Evolutionary conservation across 2,888 invertebrate species (phyloP), one percentile per base, ranked within the genome.

Genomic region (Folsomia manolachei): DNA sequence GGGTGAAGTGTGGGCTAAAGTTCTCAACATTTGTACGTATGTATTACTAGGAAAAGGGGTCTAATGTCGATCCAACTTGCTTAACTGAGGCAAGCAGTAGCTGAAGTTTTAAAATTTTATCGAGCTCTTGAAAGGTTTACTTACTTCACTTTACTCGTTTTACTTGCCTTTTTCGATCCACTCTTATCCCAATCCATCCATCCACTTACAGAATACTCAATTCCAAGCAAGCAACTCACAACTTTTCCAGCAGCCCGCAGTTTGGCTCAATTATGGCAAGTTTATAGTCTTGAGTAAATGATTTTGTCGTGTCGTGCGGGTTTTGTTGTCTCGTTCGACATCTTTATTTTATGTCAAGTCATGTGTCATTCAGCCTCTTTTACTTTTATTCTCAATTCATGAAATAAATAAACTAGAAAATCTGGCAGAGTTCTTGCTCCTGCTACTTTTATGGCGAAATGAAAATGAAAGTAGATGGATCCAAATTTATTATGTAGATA

Each of bases 41-140:
- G n/a, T n/a, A n/a, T n/a, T n/a, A n/a, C 14, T 39, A 14, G 39
- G 7, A 14, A 39, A 39, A 9, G 14, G 39, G 39, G 39, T 39
- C 39, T 4, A 39, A 39, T 39, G 39, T 39, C 39, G 39, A 39
- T 14, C 39, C 4, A 39, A 39, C 7, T 39, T n/a, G n/a, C n/a
- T n/a, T n/a, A n/a, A n/a, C n/a, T n/a, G n/a, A n/a, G n/a, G n/a
- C n/a, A n/a, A n/a, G n/a, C n/a, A n/a, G n/a, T n/a, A n/a, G n/a
- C 39, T 9, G 39, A 39, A 14, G 4, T 39, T 39, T 39, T 9
- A 21, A 56, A 56, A 56, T 56, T 56, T 56, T 56, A 56, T 56
- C 56, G 56, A 56, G 56, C 56, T 56, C 56, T 56, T 56, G 56
- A 56, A 56, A 56, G 56, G 56, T 56, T 56, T 56, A 56, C 56